Base-by-base conservation (phyloP, 2,797 vertebrate genomes). In the Diplodus puntazzo region DNA sequence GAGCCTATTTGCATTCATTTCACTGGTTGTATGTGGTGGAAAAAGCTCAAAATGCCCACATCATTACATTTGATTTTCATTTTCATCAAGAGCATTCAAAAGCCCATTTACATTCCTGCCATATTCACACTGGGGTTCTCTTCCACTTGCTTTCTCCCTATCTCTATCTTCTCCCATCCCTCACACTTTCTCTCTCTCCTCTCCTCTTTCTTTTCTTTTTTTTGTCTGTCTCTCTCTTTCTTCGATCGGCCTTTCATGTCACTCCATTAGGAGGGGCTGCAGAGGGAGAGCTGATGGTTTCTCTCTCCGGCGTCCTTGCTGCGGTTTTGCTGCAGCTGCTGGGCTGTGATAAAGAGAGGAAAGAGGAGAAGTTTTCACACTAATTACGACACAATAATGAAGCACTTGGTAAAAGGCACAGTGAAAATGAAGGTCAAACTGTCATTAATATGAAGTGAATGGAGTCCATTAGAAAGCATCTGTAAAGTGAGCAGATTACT, bases 371-470 rank as follows among this genome's bases (percentile, higher is more conserved):
- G 82, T 90, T 92, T 91, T 89, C 86, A 92, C 91, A 81, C 88
- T 87, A 93, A 92, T 92, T 91, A 93, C 52, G 9, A 74, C 83
- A 81, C 82, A 87, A 89, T 87, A 89, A 92, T 83, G 84, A 87
- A 91, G 79, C 9, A 72, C 80, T 81, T 10, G 16, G 74, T 82
- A 59, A 85, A 79, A 80, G 72, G 61, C 68, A 62, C 73, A 18
- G 80, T 63, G 72, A 85, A 70, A 79, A 64, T 82, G 78, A 93
- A 92, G 91, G 92, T 91, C 89, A 89, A 76, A 87, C 70, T 58
- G 84, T 77, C 65, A 82, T 75, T 78, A n/a, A 34, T 84, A 71
- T 69, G 21, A 87, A 87, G 73, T 73, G 88, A 89, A 83, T n/a
- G 21, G 74, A 83, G 70, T 27, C 77, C 70, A 34, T 81, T 71